phyloP scores from a whole-genome alignment of 2,888 invertebrate species.

The Machimus atricapillus region DNA sequence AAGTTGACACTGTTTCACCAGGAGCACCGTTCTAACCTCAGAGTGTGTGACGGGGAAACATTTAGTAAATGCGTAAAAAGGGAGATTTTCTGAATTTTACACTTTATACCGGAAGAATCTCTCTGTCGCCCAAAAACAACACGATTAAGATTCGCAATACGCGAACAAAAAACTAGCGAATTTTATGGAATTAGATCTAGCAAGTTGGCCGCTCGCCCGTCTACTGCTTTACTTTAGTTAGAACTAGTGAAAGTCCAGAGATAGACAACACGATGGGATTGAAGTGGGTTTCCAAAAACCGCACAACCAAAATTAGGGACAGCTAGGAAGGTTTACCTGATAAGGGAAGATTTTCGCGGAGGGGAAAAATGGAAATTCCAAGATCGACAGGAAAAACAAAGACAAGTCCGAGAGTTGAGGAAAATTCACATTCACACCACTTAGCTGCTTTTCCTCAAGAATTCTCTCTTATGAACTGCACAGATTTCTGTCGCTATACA shows the following conservation, averaged over 20 bases:
- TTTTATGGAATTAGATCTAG: neutral
- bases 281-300: neutral
- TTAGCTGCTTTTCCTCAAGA: neutral
- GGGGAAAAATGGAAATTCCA: constrained; percentile 33
- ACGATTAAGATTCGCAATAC: neutral
- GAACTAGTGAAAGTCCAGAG: neutral
- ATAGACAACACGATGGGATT: neutral
- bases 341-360: neutral
- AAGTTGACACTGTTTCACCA: neutral
- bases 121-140: neutral
- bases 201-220: neutral
- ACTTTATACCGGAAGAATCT: neutral
- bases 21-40: neutral
- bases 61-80: neutral
- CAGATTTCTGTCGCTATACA: neutral
- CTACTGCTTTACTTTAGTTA: neutral
- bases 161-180: neutral
- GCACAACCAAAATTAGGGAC: neutral
- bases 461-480: neutral
- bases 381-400: constrained; percentile 16
- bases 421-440: constrained; percentile 18
- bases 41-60: neutral
- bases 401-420: neutral
- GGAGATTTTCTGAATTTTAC: neutral
- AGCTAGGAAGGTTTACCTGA: neutral